A percentile compares a stretch with the other conserved stretches of the same genome.
Evolutionary conservation across 2,888 invertebrate species (phyloP).

Genomic region (Dermolepida albohirtum): DNA sequence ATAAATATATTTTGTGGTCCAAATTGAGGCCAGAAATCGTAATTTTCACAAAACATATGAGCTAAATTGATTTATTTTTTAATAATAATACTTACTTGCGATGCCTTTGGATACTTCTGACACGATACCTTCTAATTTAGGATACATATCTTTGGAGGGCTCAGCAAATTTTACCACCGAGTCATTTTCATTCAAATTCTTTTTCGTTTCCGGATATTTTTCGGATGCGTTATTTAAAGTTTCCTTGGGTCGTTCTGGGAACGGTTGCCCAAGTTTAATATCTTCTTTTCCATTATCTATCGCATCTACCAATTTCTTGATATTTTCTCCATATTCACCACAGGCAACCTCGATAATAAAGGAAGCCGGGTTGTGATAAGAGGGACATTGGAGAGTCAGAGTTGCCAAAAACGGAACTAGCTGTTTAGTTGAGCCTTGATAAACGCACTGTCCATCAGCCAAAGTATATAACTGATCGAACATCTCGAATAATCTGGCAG

Average conservation of each 20-base stretch:
- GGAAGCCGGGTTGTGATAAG: constrained; percentile 97
- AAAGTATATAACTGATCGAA: constrained; percentile 95
- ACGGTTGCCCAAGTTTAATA: constrained; percentile 79
- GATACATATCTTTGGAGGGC: constrained; percentile 62
- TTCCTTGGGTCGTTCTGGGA: constrained; percentile 71
- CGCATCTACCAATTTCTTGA: constrained; percentile 83
- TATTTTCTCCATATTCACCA: constrained; percentile 95
- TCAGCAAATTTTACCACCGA: constrained; percentile 55
- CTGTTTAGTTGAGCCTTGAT: constrained; percentile 86
- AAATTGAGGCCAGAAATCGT: neutral
- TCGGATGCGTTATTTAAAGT: constrained; percentile 67
- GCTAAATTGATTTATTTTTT: neutral
- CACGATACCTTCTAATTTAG: constrained; percentile 70
- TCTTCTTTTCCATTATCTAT: constrained; percentile 87
- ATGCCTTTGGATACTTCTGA: constrained; percentile 74
- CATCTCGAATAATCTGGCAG: constrained; percentile 96
- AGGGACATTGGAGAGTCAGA: constrained; percentile 89
- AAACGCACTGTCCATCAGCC: constrained; percentile 95
- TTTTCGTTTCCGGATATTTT: constrained; percentile 55
- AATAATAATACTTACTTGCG: constrained; percentile 59
- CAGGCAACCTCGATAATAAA: constrained; percentile 97
- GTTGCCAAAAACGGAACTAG: constrained; percentile 85
- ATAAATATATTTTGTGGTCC: no score
- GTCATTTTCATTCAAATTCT: constrained; percentile 56
- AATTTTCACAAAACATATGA: no score